A percentile compares a stretch with the other conserved stretches of the same genome.
Conservation (phyloP, 1,140 invertebrate species). For the Semibalanus balanoides region DNA sequence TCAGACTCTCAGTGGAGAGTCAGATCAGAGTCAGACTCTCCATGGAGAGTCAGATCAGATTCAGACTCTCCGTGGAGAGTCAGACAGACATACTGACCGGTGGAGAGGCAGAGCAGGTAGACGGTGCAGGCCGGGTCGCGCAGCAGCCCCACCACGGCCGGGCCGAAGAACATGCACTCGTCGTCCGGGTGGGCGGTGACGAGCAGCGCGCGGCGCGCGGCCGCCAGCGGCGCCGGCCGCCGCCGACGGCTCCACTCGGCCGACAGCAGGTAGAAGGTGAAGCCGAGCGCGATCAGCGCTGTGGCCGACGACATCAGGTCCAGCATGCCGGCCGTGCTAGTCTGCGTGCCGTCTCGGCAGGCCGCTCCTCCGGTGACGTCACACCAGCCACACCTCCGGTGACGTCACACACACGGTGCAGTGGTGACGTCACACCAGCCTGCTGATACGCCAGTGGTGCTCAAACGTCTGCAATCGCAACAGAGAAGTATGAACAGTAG, state of each 20-base stretch:
- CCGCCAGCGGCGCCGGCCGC: background rate
- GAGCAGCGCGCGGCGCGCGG: conserved; percentile 42
- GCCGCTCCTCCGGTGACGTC: too few species aligned
- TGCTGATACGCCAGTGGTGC: too few species aligned
- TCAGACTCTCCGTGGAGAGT: too few species aligned
- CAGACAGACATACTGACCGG: conserved; percentile 48
- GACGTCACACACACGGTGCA: too few species aligned
- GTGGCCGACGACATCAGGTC: background rate
- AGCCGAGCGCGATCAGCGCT: background rate
- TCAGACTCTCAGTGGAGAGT: too few species aligned
- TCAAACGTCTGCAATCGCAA: too few species aligned
- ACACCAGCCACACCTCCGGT: too few species aligned
- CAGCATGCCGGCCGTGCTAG: background rate
- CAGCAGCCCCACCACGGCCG: conserved; percentile 53
- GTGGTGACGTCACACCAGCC: too few species aligned
- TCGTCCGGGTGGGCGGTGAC: conserved; percentile 91
- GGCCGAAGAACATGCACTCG: conserved; percentile 97
- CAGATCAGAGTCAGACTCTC: too few species aligned
- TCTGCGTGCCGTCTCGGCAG: too few species aligned
- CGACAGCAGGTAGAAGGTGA: background rate
- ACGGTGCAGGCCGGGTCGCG: conserved; percentile 42
- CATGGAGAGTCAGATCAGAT: too few species aligned
- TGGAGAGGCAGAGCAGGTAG: conserved; percentile 71
- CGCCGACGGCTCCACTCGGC: background rate
- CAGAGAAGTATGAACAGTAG: too few species aligned